Percentiles rank a stretch among this genome's conserved stretches.
Conservation (phyloP, 2,888 invertebrate genomes). For the Cheilosia vulpina region DNA sequence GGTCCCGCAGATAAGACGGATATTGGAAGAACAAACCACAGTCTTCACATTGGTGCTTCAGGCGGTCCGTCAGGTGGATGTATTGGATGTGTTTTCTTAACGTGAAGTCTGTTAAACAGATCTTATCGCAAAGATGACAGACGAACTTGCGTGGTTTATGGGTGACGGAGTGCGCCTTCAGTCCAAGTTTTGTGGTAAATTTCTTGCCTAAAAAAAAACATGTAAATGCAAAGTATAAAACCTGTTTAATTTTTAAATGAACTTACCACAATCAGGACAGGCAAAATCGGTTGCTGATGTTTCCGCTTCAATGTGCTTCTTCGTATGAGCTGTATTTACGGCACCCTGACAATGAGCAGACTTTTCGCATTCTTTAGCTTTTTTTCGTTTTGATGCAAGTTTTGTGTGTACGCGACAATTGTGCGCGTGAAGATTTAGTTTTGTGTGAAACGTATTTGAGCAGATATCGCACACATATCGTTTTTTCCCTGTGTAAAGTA, state of each 20-base stretch:
- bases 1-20: constrained; percentile 53
- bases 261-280: constrained; percentile 40
- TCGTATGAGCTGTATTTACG: constrained; percentile 14
- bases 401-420: constrained; percentile 3
- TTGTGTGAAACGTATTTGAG: constrained; percentile 27
- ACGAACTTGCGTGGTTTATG: constrained; percentile 34
- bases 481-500: constrained; percentile 9
- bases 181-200: constrained; percentile 8
- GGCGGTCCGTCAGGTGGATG: constrained; percentile 51
- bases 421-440: constrained; percentile 15
- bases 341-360: constrained; percentile 27
- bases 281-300: background rate
- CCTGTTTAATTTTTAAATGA: background rate
- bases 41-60: constrained; percentile 65
- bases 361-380: constrained; percentile 16
- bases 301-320: constrained; percentile 18
- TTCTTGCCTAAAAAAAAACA: constrained; percentile 31
- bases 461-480: constrained; percentile 19
- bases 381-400: constrained; percentile 5
- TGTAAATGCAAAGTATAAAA: background rate
- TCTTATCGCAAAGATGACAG: constrained; percentile 55
- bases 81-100: constrained; percentile 46
- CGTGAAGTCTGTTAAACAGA: constrained; percentile 31
- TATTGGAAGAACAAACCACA: constrained; percentile 60
- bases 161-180: constrained; percentile 27